These are phyloP conservation scores for Eueremaeus valkanovi DNA, from an alignment of 2,888 invertebrate species.

Conservation along the genomic window DNA sequence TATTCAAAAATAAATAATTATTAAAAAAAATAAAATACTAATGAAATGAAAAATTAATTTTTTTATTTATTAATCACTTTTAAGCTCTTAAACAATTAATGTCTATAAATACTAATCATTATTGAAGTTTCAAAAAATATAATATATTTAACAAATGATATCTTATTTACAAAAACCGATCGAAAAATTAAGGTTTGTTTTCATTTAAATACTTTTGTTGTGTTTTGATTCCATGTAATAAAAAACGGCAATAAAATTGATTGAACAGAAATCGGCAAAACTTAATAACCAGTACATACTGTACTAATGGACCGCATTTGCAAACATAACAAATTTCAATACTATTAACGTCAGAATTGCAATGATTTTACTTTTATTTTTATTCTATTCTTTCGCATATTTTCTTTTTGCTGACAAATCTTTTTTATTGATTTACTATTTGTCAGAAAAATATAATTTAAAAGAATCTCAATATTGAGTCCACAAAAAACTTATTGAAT, in stretches of 20 bases:
- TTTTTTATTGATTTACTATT: conserved; percentile 14
- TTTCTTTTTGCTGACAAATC: neutral
- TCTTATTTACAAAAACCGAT: neutral
- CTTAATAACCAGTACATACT: neutral
- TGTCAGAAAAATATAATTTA: conserved; percentile 6
- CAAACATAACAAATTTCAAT: neutral
- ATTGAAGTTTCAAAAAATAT: conserved; percentile 3
- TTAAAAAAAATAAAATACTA: neutral
- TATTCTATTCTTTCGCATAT: too few species aligned
- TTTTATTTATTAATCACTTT: conserved; percentile 4
- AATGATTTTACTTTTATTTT: neutral
- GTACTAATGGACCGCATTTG: neutral
- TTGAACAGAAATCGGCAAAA: neutral
- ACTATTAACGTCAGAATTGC: neutral
- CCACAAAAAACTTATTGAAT: conserved; percentile 6
- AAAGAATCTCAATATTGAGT: neutral
- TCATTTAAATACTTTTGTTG: neutral
- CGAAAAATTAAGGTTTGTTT: neutral
- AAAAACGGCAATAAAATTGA: neutral
- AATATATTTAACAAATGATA: conserved; percentile 2
- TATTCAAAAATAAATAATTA: neutral
- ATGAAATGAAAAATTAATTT: neutral
- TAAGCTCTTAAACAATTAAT: conserved; percentile 26
- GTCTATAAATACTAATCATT: neutral
- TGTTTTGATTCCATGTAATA: neutral